A percentile compares a stretch with the other conserved stretches of the same genome.
Conservation (phyloP, 2,113 vertebrate genomes). For the Oreochromis tanganicae region DNA sequence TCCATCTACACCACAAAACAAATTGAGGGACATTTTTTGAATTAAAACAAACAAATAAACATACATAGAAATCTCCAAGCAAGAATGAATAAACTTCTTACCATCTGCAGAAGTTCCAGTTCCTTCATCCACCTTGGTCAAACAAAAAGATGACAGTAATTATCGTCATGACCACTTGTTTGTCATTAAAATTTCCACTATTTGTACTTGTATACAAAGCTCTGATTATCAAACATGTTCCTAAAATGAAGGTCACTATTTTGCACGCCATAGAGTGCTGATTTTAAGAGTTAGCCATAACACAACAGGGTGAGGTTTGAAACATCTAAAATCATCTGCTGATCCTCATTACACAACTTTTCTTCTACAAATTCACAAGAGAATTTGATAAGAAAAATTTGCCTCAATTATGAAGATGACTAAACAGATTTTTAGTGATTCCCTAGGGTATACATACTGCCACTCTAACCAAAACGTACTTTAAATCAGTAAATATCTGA, state of each 20-base stretch:
- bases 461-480: neutral
- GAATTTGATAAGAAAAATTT: neutral
- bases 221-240: neutral
- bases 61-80: neutral
- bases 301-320: neutral
- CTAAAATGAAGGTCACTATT: neutral
- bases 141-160: neutral
- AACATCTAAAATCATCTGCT: neutral
- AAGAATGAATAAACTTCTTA: conserved; percentile 57
- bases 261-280: neutral
- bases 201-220: neutral
- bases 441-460: neutral
- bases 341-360: neutral
- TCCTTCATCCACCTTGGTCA: conserved; percentile 81
- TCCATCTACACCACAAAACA: conserved; percentile 70
- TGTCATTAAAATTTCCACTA: neutral
- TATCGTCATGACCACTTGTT: neutral
- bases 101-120: conserved; percentile 78
- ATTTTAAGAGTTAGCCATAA: neutral
- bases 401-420: neutral
- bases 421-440: neutral
- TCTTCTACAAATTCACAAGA: neutral
- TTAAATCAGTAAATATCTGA: neutral
- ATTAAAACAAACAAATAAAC: neutral
- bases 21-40: neutral